Evolutionary conservation across 2,113 vertebrate genomes (phyloP), one percentile per base, ranked within the genome.

Genomic region (Sapajus apella): DNA sequence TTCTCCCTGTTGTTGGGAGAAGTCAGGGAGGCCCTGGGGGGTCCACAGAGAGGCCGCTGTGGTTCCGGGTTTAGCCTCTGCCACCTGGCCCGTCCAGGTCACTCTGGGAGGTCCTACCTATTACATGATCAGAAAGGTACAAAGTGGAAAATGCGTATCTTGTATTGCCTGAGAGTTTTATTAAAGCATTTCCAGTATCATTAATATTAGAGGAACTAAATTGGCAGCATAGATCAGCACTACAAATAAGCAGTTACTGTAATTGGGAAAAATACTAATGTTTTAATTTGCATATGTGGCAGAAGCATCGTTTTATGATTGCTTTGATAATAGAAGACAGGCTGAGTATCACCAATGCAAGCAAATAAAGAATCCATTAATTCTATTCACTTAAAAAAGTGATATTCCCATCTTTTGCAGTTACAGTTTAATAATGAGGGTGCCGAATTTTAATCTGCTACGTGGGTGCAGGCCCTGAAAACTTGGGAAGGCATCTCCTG

Each of bases 221-320:
- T 72, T 93, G 92, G 88, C 81, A 93, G 91, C 58, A n/a, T 45
- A 93, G 89, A 93, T 95, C 79, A 73, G 86, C 75, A 75, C 18
- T 72, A 75, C 70, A 90, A 95, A 93, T 90, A 95, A 97, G 90
- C 90, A 89, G 89, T 93, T 82, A 66, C 76, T 84, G 83, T 96
- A 95, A 94, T 87, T 93, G 84, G 92, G 84, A 79, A 90, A 93
- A 93, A 87, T 90, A 58, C 95, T 97, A 81, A 95, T 93, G 90
- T 95, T 58, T 96, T 93, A 93, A 87, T 97, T 87, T 95, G 96
- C 89, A 95, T 95, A 93, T 40, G 37, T 96, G 91, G 79, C 92
- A 84, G 77, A 75, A 90, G 30, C 45, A 27, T 68, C 72, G 93
- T 92, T 92, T 70, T 75, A 87, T 95, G 96, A 84, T 82, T 85